Percentiles rank a stretch among this genome's conserved stretches.
Conservation (phyloP, 35 echinoderm and acorn worm genomes). For the Lytechinus variegatus region DNA sequence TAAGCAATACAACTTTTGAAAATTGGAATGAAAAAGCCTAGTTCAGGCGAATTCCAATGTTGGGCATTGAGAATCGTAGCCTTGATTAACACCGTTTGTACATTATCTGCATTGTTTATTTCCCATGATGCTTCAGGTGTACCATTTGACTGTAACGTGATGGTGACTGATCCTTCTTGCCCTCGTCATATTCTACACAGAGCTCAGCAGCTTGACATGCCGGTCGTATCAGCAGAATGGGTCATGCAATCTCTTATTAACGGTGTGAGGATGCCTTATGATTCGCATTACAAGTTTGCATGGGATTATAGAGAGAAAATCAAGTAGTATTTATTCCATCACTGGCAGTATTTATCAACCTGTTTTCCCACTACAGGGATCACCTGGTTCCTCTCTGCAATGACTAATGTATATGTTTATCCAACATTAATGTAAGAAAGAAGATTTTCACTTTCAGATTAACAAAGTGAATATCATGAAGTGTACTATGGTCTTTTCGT, state of each 20-base stretch:
- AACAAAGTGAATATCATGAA: not conserved
- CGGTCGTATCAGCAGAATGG: slow-evolving; percentile 86
- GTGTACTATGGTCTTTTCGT: not conserved
- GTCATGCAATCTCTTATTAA: slow-evolving; percentile 91
- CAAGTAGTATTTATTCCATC: not conserved
- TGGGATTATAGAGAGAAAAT: slow-evolving; percentile 70
- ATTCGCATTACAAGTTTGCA: slow-evolving; percentile 57
- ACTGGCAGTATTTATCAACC: not conserved
- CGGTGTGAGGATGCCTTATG: slow-evolving; percentile 60
- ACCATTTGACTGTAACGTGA: slow-evolving; percentile 70
- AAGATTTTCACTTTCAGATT: no score
- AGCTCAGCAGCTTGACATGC: slow-evolving; percentile 61
- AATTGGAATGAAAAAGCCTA: no score
- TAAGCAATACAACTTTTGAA: no score
- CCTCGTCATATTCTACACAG: slow-evolving; percentile 64
- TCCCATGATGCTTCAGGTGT: slow-evolving; percentile 52
- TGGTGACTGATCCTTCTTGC: slow-evolving; percentile 86
- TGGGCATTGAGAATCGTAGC: no score
- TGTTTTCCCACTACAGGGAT: no score
- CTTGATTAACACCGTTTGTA: no score
- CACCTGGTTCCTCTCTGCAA: no score
- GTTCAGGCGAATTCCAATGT: no score
- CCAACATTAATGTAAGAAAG: no score
- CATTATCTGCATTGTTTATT: not conserved
- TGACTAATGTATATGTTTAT: no score